Base-by-base conservation (phyloP, 1,140 invertebrate species). In the Macrobrachium nipponense region DNA sequence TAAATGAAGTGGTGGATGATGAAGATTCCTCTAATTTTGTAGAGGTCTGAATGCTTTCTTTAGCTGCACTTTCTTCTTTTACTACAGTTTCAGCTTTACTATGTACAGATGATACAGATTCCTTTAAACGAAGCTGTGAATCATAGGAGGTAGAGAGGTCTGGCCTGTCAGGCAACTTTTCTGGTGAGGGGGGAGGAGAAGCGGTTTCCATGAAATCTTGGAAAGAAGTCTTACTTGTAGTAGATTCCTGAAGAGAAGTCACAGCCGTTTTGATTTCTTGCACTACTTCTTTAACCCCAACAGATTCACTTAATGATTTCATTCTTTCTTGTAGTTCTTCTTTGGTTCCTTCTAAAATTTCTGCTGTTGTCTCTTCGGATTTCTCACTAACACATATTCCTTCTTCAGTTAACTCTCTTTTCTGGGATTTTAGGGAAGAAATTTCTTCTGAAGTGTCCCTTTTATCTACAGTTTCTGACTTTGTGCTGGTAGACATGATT, bases 171-270 rank as follows among this genome's bases (percentile, higher is more conserved):
- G 60, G 61, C 8, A 78, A 80, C 20, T 86, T 86, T 68, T 80
- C 84, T 27, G 84, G 84, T 58, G 84, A 86, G 43, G 84, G 84
- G 75, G 84, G 84, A 20, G 84, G 84, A 62, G 84, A 86, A 73
- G 66, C 84, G 58, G 84, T 18, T 73, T 86, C 84, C 44, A 73
- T 86, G 68, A 86, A 86, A 62, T 86, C 77, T 73, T 80, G 77
- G 84, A 86, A 86, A n/a, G 77, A 80, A 80, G 84, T 86, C 60
- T 86, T 86, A 44, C 43, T 80, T 23, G 70, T 75, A 72, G 61
- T 61, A 62, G 73, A 61, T 23, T 84, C 82, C 58, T 75, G 43
- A 27, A 78, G 36, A 36, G 81, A 76, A 59, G 81, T 85, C 76
- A 85, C 83, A 70, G 84, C 84, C 43, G 84, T 86, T 43, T 68